Evolutionary conservation across 2,113 vertebrate species (phyloP).

Genomic region (Muscicapa adusta): DNA sequence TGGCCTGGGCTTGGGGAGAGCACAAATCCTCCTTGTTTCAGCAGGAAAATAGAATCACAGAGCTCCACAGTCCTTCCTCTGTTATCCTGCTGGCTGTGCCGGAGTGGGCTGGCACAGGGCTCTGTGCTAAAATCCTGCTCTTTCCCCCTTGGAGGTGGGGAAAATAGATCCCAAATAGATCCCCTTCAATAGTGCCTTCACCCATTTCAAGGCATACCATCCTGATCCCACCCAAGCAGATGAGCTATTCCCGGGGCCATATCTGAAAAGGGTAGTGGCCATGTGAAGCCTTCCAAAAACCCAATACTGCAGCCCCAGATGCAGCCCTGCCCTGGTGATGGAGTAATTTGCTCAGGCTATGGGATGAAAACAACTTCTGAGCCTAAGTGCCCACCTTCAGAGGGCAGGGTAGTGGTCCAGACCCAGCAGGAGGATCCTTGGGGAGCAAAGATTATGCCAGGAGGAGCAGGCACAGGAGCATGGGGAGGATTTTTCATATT

Average conservation of each 20-base stretch:
- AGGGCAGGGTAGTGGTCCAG: not conserved
- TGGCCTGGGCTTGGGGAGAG: not conserved
- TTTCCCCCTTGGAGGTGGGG: not conserved
- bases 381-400: not conserved
- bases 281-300: not conserved
- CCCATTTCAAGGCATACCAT: not conserved
- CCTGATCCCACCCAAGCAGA: not conserved
- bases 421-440: not conserved
- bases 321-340: not conserved
- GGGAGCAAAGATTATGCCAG: not conserved
- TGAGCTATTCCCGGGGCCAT: accelerated
- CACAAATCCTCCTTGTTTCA: constrained; percentile 43
- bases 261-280: not conserved
- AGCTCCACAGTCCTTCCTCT: constrained; percentile 4
- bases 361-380: not conserved
- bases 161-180: not conserved
- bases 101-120: not conserved
- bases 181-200: not conserved
- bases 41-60: constrained; percentile 21
- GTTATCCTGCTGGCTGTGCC: not conserved
- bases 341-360: not conserved
- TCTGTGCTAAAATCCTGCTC: not conserved
- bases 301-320: not conserved
- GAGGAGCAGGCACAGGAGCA: accelerated
- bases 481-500: not conserved